Conservation (phyloP, 2,113 vertebrate genomes). For the Caretta caretta region DNA sequence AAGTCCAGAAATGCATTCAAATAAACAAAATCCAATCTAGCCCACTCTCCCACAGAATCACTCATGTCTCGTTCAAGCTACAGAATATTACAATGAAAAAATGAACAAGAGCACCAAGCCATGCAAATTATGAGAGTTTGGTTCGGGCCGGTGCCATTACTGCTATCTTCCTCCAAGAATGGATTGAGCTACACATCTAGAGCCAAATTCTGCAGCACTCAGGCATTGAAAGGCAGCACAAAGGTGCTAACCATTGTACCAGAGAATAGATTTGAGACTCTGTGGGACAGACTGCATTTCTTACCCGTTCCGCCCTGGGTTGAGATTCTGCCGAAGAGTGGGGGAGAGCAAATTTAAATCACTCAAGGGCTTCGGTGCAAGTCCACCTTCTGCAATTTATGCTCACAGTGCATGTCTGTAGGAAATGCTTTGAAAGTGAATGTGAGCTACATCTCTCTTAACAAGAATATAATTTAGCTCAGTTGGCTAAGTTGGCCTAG, state of each 20-base stretch:
- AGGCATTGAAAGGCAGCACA: background rate
- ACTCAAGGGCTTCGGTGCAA: background rate
- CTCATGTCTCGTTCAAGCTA: background rate
- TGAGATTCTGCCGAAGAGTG: background rate
- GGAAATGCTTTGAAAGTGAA: background rate
- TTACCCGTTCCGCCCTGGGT: background rate
- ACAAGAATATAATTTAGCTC: background rate
- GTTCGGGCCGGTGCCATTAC: background rate
- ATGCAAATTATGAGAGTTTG: background rate
- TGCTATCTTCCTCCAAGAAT: accelerated
- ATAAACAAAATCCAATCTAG: background rate
- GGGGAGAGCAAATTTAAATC: background rate
- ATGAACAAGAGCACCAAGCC: background rate
- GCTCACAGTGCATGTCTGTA: background rate
- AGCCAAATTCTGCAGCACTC: background rate
- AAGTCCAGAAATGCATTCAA: background rate
- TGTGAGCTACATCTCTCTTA: background rate
- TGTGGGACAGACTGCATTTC: background rate
- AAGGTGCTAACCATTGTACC: background rate
- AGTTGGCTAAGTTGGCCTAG: background rate
- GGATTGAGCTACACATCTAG: background rate
- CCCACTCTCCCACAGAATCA: background rate
- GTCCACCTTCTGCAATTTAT: background rate
- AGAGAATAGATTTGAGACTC: background rate
- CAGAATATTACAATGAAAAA: background rate